These are phyloP conservation scores for Dicyrtoma fusca DNA, from an alignment of 2,888 invertebrate species.

Conservation along the genomic window DNA sequence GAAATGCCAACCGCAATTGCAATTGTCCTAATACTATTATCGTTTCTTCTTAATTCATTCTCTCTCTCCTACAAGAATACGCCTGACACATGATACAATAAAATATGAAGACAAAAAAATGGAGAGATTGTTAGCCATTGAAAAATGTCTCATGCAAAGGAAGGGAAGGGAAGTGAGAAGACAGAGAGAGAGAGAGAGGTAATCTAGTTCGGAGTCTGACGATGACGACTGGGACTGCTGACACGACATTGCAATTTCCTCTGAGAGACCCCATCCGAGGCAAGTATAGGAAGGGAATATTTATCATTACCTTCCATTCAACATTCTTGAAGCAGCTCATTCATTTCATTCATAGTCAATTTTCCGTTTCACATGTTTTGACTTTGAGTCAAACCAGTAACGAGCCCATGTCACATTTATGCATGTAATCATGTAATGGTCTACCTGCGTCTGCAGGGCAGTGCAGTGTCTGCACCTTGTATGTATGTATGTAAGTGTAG, in stretches of 20 bases:
- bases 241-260: slow-evolving; percentile 18
- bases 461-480: too few relatives aligned
- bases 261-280: slow-evolving; percentile 15
- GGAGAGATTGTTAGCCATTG: too few relatives aligned
- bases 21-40: too few relatives aligned
- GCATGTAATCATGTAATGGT: too few relatives aligned
- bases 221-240: neutral
- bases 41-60: too few relatives aligned
- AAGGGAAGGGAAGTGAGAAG: too few relatives aligned
- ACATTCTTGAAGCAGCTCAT: neutral
- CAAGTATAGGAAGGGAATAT: slow-evolving; percentile 17
- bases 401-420: too few relatives aligned
- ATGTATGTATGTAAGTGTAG: too few relatives aligned
- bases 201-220: neutral
- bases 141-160: neutral
- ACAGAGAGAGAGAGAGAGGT: neutral
- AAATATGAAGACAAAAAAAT: too few relatives aligned
- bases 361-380: slow-evolving; percentile 6
- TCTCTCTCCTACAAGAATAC: neutral
- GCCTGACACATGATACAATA: neutral
- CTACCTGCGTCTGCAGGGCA: too few relatives aligned
- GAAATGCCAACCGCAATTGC: too few relatives aligned
- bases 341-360: slow-evolving; percentile 6
- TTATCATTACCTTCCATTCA: slow-evolving; percentile 11
- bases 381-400: neutral